Conservation (phyloP, 2,888 invertebrate species). For the Athalia circularis region DNA sequence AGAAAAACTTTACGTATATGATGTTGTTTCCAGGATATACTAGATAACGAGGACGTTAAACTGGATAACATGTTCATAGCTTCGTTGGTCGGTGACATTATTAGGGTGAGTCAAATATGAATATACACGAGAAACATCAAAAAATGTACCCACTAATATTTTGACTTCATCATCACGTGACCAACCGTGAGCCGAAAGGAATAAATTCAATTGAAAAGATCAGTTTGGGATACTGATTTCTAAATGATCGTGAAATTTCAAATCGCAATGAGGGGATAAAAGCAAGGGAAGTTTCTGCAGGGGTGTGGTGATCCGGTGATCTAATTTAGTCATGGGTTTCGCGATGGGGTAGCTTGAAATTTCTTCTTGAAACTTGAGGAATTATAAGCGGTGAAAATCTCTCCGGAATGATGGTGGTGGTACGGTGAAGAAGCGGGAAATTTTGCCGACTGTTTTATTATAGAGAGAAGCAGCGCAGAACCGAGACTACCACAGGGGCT, state of each 20-base stretch:
- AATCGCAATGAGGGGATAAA: no score
- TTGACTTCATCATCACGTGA: background rate
- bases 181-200: background rate
- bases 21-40: constrained; percentile 82
- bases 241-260: no score
- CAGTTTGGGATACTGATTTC: no score
- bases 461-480: background rate
- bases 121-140: constrained; percentile 37
- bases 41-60: constrained; percentile 96
- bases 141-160: constrained; percentile 3
- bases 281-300: no score
- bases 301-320: no score
- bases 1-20: constrained; percentile 20
- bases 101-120: constrained; percentile 82
- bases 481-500: background rate
- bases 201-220: no score
- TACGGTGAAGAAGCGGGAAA: background rate
- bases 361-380: background rate
- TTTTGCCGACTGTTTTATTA: background rate
- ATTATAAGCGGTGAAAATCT: background rate
- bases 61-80: constrained; percentile 97
- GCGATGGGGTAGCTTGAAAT: no score
- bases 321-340: no score
- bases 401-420: background rate
- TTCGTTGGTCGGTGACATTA: constrained; percentile 94